Evolutionary conservation across 1,140 invertebrate species (phyloP).

Genomic region (Rhopalosiphum padi): DNA sequence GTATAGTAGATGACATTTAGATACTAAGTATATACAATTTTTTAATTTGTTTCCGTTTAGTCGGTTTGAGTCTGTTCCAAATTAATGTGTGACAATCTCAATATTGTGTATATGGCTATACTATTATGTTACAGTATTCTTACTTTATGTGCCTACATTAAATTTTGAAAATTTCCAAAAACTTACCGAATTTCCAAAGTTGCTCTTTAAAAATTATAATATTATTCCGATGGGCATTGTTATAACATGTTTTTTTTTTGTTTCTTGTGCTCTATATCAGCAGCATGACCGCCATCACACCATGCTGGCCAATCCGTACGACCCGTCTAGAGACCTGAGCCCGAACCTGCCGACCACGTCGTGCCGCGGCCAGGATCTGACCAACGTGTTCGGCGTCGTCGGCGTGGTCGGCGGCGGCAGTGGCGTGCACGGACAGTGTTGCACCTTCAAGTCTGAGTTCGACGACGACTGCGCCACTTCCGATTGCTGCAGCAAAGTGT

Average conservation of each 20-base stretch:
- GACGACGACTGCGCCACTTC: slow-evolving; percentile 62
- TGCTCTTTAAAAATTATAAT: too few species aligned
- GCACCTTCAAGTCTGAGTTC: slow-evolving; percentile 65
- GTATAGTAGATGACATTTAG: too few species aligned
- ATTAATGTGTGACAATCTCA: neutral
- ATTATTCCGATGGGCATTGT: neutral
- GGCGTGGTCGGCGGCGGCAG: slow-evolving; percentile 24
- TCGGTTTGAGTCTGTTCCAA: neutral
- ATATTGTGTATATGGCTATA: too few species aligned
- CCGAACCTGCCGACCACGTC: slow-evolving; percentile 71
- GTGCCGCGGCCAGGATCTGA: slow-evolving; percentile 68
- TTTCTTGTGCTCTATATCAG: slow-evolving; percentile 64
- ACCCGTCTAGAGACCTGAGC: slow-evolving; percentile 74
- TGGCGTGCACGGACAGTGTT: slow-evolving; percentile 65
- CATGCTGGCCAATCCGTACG: slow-evolving; percentile 69
- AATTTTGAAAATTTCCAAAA: neutral
- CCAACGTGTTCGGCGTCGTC: slow-evolving; percentile 59
- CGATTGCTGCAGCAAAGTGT: slow-evolving; percentile 59
- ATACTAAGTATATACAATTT: too few species aligned
- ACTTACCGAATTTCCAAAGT: neutral
- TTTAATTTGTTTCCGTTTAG: too few species aligned
- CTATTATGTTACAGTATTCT: too few species aligned
- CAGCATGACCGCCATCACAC: slow-evolving; percentile 64
- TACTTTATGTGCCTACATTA: neutral
- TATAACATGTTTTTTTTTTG: neutral